Conservation (phyloP, 64 coral and sea anemone genomes). For the Orbicella faveolata region DNA sequence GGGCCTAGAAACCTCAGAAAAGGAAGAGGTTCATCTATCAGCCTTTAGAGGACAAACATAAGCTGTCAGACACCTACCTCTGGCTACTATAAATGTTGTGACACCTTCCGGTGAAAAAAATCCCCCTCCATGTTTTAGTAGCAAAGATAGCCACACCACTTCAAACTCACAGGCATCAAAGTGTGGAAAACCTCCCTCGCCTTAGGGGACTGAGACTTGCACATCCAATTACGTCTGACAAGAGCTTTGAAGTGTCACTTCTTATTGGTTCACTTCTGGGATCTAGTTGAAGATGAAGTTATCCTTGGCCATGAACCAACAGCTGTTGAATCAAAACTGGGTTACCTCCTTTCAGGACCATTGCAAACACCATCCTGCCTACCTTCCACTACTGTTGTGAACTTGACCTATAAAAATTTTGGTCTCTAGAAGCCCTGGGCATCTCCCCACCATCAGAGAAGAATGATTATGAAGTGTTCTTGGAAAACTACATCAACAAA, state of each 20-base stretch:
- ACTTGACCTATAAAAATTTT: slow-evolving; percentile 15
- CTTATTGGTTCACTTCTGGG: slow-evolving; percentile 60
- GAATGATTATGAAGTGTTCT: slow-evolving; percentile 20
- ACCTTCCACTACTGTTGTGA: not conserved
- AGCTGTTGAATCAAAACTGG: not conserved
- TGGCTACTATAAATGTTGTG: slow-evolving; percentile 29
- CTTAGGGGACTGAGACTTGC: slow-evolving; percentile 49
- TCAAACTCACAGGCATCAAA: slow-evolving; percentile 19
- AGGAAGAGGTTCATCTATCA: slow-evolving; percentile 9
- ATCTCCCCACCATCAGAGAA: slow-evolving; percentile 5
- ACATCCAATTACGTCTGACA: slow-evolving; percentile 44
- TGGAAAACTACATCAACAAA: slow-evolving; percentile 13
- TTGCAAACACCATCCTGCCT: not conserved
- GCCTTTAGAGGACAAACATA: slow-evolving; percentile 39
- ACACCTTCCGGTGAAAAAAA: slow-evolving; percentile 24
- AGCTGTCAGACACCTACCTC: slow-evolving; percentile 21
- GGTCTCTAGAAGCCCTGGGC: slow-evolving; percentile 37
- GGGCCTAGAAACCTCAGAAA: slow-evolving; percentile 7
- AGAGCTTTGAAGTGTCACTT: slow-evolving; percentile 41
- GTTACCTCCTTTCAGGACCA: not conserved
- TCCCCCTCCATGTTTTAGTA: slow-evolving; percentile 47
- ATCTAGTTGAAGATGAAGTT: slow-evolving; percentile 28
- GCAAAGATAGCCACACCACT: slow-evolving; percentile 38
- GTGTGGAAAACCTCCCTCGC: slow-evolving; percentile 33
- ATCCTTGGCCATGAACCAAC: slow-evolving; percentile 19